Evolutionary conservation across 2,888 invertebrate species (phyloP).

Genomic region (Megaustenia siamemsis): DNA sequence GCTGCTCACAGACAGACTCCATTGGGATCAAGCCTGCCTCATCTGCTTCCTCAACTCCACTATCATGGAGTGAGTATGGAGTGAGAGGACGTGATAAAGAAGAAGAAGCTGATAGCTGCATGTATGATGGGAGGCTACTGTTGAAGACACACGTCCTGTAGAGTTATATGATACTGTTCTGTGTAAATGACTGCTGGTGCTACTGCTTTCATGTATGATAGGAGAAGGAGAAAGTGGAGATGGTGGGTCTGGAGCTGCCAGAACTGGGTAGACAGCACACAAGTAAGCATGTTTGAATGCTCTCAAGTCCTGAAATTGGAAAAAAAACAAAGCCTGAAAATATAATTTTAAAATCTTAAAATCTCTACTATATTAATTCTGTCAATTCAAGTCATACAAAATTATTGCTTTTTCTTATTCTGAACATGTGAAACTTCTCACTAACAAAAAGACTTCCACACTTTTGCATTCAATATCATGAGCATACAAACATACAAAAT

Average conservation of each 20-base stretch:
- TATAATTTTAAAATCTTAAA: too few species aligned
- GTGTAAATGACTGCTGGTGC: neutral
- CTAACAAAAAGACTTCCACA: too few species aligned
- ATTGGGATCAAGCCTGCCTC: slow-evolving; percentile 70
- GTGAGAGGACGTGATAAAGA: slow-evolving; percentile 63
- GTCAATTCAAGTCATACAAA: too few species aligned
- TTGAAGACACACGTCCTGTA: neutral
- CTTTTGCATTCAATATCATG: too few species aligned
- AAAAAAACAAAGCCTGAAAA: too few species aligned
- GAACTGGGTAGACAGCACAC: slow-evolving; percentile 73
- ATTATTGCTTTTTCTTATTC: neutral
- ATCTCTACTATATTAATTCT: too few species aligned
- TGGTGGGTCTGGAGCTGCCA: slow-evolving; percentile 74
- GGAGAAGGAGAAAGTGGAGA: slow-evolving; percentile 67
- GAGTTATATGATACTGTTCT: slow-evolving; percentile 23
- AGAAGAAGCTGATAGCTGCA: neutral
- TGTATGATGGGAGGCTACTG: neutral
- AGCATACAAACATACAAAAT: too few species aligned
- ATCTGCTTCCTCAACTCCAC: slow-evolving; percentile 68
- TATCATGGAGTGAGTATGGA: slow-evolving; percentile 55
- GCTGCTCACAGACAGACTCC: slow-evolving; percentile 72
- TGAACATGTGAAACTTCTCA: slow-evolving; percentile 9
- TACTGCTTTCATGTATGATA: neutral
- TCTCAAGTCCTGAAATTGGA: slow-evolving; percentile 61
- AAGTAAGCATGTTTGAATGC: slow-evolving; percentile 70